phyloP scores from a whole-genome alignment of 2,797 vertebrate species.

The Gobionotothen gibberifrons region DNA sequence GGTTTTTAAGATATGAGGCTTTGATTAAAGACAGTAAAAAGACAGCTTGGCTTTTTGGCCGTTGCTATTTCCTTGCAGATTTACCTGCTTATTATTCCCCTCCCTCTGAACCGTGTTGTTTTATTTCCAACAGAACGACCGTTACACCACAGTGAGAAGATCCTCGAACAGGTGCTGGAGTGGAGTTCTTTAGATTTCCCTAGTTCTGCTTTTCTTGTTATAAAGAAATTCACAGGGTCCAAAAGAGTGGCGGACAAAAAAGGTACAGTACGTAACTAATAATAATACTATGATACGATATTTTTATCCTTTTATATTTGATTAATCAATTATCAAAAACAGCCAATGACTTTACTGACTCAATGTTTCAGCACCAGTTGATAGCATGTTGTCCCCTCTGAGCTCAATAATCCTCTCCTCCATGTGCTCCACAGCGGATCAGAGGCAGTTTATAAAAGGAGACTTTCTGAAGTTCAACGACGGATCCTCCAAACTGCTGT shows the following conservation, averaged over 20 bases:
- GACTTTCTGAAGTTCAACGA: slow-evolving; percentile 91
- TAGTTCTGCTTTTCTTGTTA: slow-evolving; percentile 90
- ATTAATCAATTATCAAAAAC: neutral
- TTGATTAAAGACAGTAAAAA: slow-evolving; percentile 24
- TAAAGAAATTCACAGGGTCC: slow-evolving; percentile 88
- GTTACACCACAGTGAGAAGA: slow-evolving; percentile 92
- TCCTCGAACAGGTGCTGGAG: slow-evolving; percentile 93
- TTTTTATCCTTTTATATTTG: neutral
- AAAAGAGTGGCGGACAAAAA: slow-evolving; percentile 47
- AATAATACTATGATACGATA: neutral
- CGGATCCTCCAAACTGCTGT: slow-evolving; percentile 91
- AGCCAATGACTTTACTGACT: no score
- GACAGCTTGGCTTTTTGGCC: neutral
- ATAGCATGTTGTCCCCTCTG: neutral
- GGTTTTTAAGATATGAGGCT: slow-evolving; percentile 50
- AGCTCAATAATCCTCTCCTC: neutral
- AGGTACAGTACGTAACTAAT: slow-evolving; percentile 60
- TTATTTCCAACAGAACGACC: slow-evolving; percentile 87
- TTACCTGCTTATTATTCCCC: neutral
- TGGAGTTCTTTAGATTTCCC: slow-evolving; percentile 92
- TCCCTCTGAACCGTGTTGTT: neutral
- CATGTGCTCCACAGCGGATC: slow-evolving; percentile 47
- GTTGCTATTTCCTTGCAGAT: neutral
- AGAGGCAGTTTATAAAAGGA: slow-evolving; percentile 80
- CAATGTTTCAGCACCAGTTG: neutral